phyloP scores from a whole-genome alignment of 2,113 vertebrate species.

The Tachysurus fulvidraco region DNA sequence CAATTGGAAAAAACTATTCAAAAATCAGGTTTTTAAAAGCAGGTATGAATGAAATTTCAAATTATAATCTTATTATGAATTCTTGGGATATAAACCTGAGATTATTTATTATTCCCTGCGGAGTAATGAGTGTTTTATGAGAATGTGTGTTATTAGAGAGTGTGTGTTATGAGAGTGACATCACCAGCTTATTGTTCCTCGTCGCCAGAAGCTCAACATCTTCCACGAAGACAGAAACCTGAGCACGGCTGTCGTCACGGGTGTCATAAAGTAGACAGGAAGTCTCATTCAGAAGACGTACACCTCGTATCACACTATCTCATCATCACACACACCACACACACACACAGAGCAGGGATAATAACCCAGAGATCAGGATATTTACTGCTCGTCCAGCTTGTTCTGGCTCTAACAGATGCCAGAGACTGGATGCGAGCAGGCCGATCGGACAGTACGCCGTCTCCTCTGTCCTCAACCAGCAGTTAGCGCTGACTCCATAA shows the following conservation, averaged over 20 bases:
- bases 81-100: neutral
- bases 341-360: neutral
- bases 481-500: constrained; percentile 44
- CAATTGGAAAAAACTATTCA: neutral
- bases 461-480: constrained; percentile 29
- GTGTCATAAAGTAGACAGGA: constrained; percentile 40
- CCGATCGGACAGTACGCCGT: constrained; percentile 14
- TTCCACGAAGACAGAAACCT: constrained; percentile 3
- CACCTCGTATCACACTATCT: constrained; percentile 31
- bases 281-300: constrained; percentile 46
- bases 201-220: neutral
- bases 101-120: neutral
- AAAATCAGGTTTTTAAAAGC: neutral
- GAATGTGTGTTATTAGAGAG: neutral
- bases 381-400: constrained; percentile 26
- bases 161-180: constrained; percentile 73
- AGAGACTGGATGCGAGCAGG: neutral
- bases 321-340: constrained; percentile 28
- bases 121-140: neutral
- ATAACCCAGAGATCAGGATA: constrained; percentile 37
- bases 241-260: constrained; percentile 23
- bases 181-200: constrained; percentile 55
- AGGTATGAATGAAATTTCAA: neutral
- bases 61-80: neutral
- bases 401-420: constrained; percentile 18